These are phyloP conservation scores for Hypomecis punctinalis DNA, from an alignment of 2,888 invertebrate genomes.

Conservation along the genomic window DNA sequence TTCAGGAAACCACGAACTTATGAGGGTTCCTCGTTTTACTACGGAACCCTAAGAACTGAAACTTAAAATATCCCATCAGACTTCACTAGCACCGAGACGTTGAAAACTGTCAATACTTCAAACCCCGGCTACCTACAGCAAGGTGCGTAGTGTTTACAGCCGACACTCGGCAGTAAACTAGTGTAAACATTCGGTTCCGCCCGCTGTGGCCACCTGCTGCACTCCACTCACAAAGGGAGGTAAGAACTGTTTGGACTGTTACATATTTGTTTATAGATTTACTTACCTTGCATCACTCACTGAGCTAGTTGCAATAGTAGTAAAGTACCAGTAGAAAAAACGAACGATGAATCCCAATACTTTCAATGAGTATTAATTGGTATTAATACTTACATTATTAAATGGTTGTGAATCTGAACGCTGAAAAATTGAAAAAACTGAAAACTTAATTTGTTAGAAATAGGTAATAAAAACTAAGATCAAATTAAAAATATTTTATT, in stretches of 20 bases:
- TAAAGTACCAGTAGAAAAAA: neutral
- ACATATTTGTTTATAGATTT: conserved; percentile 17
- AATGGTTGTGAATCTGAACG: no score
- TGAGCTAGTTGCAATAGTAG: neutral
- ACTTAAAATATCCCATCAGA: neutral
- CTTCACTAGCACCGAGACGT: neutral
- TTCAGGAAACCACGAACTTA: no score
- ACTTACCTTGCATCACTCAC: neutral
- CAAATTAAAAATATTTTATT: no score
- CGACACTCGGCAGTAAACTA: conserved; percentile 59
- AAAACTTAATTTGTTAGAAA: no score
- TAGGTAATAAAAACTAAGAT: no score
- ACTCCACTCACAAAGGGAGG: conserved; percentile 38
- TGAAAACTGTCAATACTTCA: conserved; percentile 11
- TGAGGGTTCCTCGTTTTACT: no score
- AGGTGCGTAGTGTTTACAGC: conserved; percentile 56
- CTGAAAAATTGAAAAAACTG: no score
- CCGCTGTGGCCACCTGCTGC: conserved; percentile 73
- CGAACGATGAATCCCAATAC: no score
- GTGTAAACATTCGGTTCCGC: conserved; percentile 76
- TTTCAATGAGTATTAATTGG: no score
- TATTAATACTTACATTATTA: no score
- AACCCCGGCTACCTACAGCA: conserved; percentile 33
- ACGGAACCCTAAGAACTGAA: neutral
- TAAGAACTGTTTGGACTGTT: conserved; percentile 11